phyloP scores from a whole-genome alignment of 2,113 vertebrate species.

The Nothocercus nigrocapillus region DNA sequence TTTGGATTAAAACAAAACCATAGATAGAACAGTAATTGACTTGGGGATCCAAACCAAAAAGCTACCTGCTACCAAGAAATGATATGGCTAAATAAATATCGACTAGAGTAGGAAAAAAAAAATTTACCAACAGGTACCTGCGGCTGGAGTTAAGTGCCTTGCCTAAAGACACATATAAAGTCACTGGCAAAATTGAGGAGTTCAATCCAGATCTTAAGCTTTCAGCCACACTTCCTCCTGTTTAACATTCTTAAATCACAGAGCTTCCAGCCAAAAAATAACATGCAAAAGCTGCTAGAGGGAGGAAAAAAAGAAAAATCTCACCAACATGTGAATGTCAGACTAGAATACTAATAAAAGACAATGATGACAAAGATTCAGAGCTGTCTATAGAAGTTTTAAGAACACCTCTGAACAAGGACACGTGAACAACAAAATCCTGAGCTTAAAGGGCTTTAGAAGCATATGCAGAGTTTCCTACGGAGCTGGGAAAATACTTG shows the following conservation, averaged over 20 bases:
- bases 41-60: background rate
- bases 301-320: background rate
- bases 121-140: background rate
- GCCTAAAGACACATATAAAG: background rate
- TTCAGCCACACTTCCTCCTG: background rate
- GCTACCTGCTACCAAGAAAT: background rate
- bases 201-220: background rate
- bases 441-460: background rate
- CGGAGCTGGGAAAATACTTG: background rate
- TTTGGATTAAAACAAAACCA: background rate
- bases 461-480: accelerated
- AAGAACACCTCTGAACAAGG: background rate
- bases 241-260: background rate
- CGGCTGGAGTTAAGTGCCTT: background rate
- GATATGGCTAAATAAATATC: background rate
- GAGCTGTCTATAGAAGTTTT: background rate
- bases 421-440: background rate
- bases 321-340: background rate
- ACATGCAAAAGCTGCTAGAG: background rate
- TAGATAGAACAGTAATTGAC: background rate
- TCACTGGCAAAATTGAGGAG: background rate
- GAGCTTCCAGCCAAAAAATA: background rate
- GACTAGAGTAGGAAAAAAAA: background rate
- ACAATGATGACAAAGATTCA: accelerated
- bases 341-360: background rate